Evolutionary conservation across 2,797 vertebrate genomes (phyloP).

Genomic region (Ciconia nigra): DNA sequence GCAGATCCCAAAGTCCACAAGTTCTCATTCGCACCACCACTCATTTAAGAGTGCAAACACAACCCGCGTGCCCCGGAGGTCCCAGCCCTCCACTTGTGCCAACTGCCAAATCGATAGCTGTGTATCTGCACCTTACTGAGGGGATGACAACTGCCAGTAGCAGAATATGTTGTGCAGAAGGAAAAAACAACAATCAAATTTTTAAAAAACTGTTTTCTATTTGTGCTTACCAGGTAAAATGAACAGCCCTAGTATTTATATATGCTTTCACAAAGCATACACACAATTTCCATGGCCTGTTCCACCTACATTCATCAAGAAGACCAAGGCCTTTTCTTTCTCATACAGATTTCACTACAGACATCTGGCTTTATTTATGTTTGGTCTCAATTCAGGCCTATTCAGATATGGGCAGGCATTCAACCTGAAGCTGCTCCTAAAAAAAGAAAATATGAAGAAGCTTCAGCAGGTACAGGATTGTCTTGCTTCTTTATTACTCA

Average conservation of each 20-base stretch:
- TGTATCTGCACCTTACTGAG: neutral
- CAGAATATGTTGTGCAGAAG: neutral
- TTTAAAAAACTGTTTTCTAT: neutral
- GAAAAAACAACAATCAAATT: neutral
- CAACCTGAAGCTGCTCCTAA: neutral
- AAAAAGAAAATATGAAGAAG: neutral
- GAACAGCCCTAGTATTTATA: neutral
- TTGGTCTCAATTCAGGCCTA: neutral
- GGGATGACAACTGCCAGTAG: neutral
- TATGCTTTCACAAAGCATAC: neutral
- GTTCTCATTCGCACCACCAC: neutral
- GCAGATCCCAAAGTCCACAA: neutral
- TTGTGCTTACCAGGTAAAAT: neutral
- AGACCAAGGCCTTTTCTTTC: neutral
- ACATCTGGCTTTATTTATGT: neutral
- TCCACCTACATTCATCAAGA: neutral
- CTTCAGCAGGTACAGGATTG: neutral
- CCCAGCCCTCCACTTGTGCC: neutral
- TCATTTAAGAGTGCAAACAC: neutral
- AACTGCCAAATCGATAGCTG: neutral
- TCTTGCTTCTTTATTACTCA: neutral
- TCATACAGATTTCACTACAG: neutral
- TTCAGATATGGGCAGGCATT: neutral
- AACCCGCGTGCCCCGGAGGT: fast-evolving
- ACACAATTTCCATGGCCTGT: neutral